Conservation (phyloP, 23 tunicate species). For the Botrylloides violaceus region DNA sequence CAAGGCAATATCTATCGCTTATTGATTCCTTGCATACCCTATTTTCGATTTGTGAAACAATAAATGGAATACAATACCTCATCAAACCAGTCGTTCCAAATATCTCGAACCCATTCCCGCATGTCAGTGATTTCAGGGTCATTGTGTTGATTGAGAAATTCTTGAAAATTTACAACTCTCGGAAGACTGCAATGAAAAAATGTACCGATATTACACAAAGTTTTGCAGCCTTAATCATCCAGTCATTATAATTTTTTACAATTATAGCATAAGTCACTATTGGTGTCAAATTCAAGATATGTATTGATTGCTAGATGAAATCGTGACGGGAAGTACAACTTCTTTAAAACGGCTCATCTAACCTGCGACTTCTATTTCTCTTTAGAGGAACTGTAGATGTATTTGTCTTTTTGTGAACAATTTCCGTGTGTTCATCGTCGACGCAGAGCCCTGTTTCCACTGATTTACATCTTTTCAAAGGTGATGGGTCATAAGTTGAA, state of each 20-base stretch:
- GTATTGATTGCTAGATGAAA: no score
- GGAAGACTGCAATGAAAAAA: conserved; percentile 38
- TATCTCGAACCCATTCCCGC: conserved; percentile 93
- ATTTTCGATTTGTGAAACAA: background rate
- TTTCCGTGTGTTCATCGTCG: background rate
- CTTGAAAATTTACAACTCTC: conserved; percentile 33
- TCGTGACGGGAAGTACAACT: background rate
- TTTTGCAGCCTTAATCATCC: no score
- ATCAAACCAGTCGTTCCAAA: conserved; percentile 94
- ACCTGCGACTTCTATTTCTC: background rate
- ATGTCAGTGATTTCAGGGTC: conserved; percentile 33
- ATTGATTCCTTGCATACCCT: no score
- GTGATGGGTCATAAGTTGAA: conserved; percentile 28
- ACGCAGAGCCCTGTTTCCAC: conserved; percentile 3
- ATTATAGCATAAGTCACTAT: no score
- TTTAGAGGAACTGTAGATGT: background rate
- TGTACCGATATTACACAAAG: background rate
- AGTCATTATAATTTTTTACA: no score
- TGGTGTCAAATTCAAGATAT: no score
- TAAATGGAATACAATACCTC: conserved; percentile 31
- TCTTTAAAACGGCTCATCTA: background rate
- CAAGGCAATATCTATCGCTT: no score
- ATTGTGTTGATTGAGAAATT: conserved; percentile 52
- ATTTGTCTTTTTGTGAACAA: no score
- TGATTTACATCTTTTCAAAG: conserved; percentile 46